Evolutionary conservation across 2,797 vertebrate genomes (phyloP), one percentile per base, ranked within the genome.

Genomic region (Thalassophryne amazonica): DNA sequence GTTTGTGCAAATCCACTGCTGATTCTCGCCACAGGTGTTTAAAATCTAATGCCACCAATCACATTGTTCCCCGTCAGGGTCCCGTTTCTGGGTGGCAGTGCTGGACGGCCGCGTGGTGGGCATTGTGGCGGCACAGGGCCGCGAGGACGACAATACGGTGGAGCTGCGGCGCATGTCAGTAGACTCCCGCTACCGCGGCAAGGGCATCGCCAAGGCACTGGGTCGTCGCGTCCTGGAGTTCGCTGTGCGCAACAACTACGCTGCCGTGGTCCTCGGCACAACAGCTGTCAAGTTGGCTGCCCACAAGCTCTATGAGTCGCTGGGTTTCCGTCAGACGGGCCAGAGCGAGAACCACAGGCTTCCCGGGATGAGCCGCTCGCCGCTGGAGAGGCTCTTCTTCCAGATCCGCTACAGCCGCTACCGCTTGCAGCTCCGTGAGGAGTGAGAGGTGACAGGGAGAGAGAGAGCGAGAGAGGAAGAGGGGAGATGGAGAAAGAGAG

Each of bases 351-450:
- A 92, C 87, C 91, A 98, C 45, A 82, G 90, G 79, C 90, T 99
- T 47, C 95, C 96, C 0, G 96, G 97, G 49, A 99, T 97, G 95
- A 96, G 91, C 8, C 93, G 92, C 79, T 96, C 96, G 46, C 84
- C 89, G 54, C 86, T 94, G 53, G 95, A 99, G 92, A 93, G 92
- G 89, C 91, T 99, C 84, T 99, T 99, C 91, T 99, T 99, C 89
- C 97, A 99, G 93, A 92, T 98, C 78, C 97, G 96, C 81, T 94
- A 98, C 86, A 95, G 95, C 87, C 94, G 93, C 85, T 99, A 99
- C 90, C 94, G 94, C 88, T 89, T 99, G 89, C 95, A 98, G 92
- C 93, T 99, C 72, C 94, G 94, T 21, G 97, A 99, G 88, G 96
- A 99, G 93, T 99, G 93, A 94, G 71, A 48, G 74, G 67, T 76